These are phyloP conservation scores for Antedon bifida DNA, from an alignment of 35 echinoderm and acorn worm genomes.

Conservation along the genomic window DNA sequence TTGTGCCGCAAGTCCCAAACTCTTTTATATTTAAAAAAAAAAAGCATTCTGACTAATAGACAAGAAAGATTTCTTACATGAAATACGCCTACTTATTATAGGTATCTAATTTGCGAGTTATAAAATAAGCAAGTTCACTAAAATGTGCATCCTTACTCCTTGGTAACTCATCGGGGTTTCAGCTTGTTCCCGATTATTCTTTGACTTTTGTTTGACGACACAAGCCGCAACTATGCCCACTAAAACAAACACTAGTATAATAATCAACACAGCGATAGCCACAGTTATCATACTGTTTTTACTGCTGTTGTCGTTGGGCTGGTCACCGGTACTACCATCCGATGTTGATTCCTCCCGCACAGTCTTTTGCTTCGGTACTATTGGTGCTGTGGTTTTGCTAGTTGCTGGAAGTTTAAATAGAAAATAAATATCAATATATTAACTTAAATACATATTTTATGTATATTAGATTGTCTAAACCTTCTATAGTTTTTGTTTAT, in stretches of 20 bases:
- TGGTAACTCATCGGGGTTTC: neutral
- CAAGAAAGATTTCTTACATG: too few species aligned
- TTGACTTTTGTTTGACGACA: neutral
- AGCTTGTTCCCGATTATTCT: neutral
- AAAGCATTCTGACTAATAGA: too few species aligned
- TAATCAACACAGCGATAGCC: neutral
- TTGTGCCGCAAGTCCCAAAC: too few species aligned
- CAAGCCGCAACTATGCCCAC: neutral
- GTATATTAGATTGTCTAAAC: too few species aligned
- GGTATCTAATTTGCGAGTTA: too few species aligned
- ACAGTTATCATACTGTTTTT: neutral
- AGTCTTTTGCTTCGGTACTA: neutral
- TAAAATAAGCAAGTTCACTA: too few species aligned
- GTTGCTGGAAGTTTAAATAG: neutral
- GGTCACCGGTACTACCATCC: neutral
- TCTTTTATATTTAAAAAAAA: too few species aligned
- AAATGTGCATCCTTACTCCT: neutral
- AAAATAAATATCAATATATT: neutral
- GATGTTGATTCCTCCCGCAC: neutral
- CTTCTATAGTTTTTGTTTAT: too few species aligned
- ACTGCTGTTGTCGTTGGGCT: neutral
- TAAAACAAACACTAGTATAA: neutral
- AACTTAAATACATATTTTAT: too few species aligned
- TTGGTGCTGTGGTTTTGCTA: neutral
- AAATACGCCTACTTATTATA: too few species aligned